Base-by-base conservation (phyloP, 2,888 invertebrate species). In the Allophyes oxyacanthae region DNA sequence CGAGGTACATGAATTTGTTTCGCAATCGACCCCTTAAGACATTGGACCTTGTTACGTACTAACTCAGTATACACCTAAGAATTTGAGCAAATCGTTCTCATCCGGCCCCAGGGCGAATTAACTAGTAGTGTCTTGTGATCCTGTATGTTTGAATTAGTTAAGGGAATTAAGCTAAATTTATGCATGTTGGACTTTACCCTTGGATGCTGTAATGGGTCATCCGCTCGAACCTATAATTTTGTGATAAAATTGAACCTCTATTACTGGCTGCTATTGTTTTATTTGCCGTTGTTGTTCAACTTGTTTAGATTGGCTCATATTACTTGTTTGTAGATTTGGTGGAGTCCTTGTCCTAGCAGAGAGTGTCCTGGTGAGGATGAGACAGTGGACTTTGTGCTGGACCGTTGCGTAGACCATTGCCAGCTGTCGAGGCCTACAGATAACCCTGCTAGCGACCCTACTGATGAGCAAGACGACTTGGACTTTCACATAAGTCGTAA, bases 321-420 rank as follows among this genome's bases (percentile, higher is more conserved):
- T 42, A 13, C 30, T 9, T 6, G n/a, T 72, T 76, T 76, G 9
- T 80, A 96, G 96, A 96, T 97, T 32, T 97, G 97, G 97, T 97
- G 97, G 97, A 97, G 97, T 79, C 97, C 97, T 0, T 97, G 97
- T 78, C 96, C 97, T 0, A 97, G 97, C 75, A 94, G 97, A 63
- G 97, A 97, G 87, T 97, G 97, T 82, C 97, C 97, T 0, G 96
- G 96, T 74, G 96, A 96, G 66, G 95, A 96, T 65, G 96, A 96
- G 73, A 96, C 96, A 77, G 90, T 97, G 26, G 96, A 97, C 81
- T 95, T 97, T 79, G 96, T 96, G 11, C 91, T 97, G 30, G 96
- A 96, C 75, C 95, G 95, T 72, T 97, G 97, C 79, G 94, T 96
- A 8, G 96, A 97, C 86, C 96, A 97, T 85, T 97, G 97, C 81